Evolutionary conservation across 2,797 vertebrate genomes (phyloP).

Genomic region (Enteromius mattozi): DNA sequence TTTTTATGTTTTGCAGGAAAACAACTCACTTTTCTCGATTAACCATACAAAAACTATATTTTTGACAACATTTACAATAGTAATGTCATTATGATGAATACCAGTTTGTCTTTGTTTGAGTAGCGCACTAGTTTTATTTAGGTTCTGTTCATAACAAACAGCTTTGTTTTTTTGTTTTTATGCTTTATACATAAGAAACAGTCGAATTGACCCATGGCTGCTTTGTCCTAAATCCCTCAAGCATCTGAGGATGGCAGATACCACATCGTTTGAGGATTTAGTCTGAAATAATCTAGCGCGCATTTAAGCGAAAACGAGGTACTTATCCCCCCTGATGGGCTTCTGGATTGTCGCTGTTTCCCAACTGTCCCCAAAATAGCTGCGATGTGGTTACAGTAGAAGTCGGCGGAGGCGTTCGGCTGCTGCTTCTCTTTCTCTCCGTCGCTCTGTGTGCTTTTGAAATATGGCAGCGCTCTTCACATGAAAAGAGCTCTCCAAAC

Average conservation of each 20-base stretch:
- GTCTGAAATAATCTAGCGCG: slow-evolving; percentile 56
- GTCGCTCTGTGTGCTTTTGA: slow-evolving; percentile 18
- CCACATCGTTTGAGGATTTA: slow-evolving; percentile 53
- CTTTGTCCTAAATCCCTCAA: slow-evolving; percentile 50
- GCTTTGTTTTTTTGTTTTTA: neutral
- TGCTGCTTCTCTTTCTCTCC: slow-evolving; percentile 29
- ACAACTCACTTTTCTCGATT: neutral
- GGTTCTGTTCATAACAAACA: neutral
- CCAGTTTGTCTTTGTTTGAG: slow-evolving; percentile 9
- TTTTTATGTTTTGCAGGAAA: too few relatives aligned
- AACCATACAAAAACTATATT: neutral
- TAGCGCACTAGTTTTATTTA: slow-evolving; percentile 1
- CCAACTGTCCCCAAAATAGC: slow-evolving; percentile 34
- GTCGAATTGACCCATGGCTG: slow-evolving; percentile 15
- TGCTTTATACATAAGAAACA: slow-evolving; percentile 2
- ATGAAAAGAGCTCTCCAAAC: slow-evolving; percentile 43
- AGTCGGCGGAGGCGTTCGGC: slow-evolving; percentile 13
- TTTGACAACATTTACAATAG: neutral
- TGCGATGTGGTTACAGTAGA: slow-evolving; percentile 31
- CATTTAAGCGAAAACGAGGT: slow-evolving; percentile 52
- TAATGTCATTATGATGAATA: neutral
- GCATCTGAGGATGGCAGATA: slow-evolving; percentile 60
- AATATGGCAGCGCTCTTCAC: slow-evolving; percentile 30
- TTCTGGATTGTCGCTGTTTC: slow-evolving; percentile 18
- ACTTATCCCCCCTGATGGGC: slow-evolving; percentile 48